Percentiles rank a stretch among this genome's conserved stretches.
phyloP scores from a whole-genome alignment of 2,888 invertebrate species.

The Polydrusus pterygomalis region DNA sequence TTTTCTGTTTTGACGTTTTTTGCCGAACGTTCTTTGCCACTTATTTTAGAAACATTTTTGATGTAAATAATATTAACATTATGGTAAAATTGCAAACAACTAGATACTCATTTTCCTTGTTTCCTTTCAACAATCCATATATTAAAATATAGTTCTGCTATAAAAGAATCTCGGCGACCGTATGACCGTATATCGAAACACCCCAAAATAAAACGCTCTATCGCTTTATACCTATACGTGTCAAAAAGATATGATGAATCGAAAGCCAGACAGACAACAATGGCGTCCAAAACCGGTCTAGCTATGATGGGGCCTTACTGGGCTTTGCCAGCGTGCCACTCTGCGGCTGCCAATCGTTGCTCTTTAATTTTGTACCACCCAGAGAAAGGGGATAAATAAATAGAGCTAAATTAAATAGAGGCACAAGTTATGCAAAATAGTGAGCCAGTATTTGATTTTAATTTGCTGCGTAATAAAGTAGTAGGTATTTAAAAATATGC shows the following conservation, averaged over 20 bases:
- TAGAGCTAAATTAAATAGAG: not conserved
- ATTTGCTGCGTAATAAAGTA: constrained; percentile 1
- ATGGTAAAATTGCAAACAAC: too few species aligned
- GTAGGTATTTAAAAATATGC: constrained; percentile 9
- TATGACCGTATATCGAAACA: constrained; percentile 37
- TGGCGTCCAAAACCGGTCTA: constrained; percentile 51
- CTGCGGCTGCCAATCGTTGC: constrained; percentile 39
- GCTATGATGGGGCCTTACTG: constrained; percentile 36
- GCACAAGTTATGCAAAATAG: constrained; percentile 18
- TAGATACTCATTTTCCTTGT: too few species aligned
- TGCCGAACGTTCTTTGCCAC: too few species aligned
- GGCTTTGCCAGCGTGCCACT: constrained; percentile 41
- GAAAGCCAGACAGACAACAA: constrained; percentile 47
- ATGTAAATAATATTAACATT: too few species aligned
- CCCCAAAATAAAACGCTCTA: constrained; percentile 44
- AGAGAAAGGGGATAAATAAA: constrained; percentile 9
- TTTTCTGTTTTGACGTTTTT: too few species aligned
- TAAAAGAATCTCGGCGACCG: not conserved
- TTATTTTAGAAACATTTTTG: too few species aligned
- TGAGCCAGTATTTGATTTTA: not conserved
- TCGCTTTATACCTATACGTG: constrained; percentile 21
- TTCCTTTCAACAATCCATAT: too few species aligned
- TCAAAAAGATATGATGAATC: constrained; percentile 47
- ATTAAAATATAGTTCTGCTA: constrained; percentile 2
- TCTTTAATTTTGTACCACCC: constrained; percentile 36